phyloP scores from a whole-genome alignment of 1,140 invertebrate genomes.

The Oscheius sp. region DNA sequence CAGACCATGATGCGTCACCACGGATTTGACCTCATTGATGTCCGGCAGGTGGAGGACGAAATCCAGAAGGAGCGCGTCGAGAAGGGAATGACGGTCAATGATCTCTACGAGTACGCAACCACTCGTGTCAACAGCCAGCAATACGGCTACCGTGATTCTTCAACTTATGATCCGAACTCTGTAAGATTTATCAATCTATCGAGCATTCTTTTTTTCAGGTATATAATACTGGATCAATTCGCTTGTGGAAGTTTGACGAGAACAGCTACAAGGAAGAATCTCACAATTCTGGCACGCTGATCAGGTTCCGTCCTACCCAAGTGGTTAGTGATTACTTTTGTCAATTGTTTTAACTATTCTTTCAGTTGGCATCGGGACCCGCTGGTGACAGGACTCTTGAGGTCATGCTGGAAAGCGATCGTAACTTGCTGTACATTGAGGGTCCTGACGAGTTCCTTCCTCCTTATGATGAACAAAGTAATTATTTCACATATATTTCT shows the following conservation, averaged over 20 bases:
- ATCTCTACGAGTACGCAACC: slow-evolving; percentile 45
- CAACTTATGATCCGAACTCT: neutral
- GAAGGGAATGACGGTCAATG: slow-evolving; percentile 42
- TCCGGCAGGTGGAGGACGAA: slow-evolving; percentile 12
- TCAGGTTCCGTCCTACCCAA: slow-evolving; percentile 6
- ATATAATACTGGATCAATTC: slow-evolving; percentile 12
- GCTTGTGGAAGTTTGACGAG: slow-evolving; percentile 37
- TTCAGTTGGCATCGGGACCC: neutral
- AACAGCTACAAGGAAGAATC: neutral
- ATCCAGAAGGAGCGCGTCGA: slow-evolving; percentile 44
- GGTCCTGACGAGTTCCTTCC: neutral
- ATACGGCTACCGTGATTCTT: no score
- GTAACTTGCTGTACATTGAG: slow-evolving; percentile 26
- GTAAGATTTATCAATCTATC: neutral
- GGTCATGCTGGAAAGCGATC: slow-evolving; percentile 1
- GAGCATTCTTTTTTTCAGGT: neutral
- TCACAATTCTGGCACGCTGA: neutral
- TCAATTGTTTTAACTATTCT: neutral
- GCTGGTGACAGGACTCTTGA: neutral
- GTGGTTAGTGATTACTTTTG: neutral
- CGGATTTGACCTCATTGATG: slow-evolving; percentile 52
- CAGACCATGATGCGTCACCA: slow-evolving; percentile 41
- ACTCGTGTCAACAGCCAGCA: neutral
- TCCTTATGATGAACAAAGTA: neutral
- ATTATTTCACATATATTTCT: no score